These are phyloP conservation scores for Drosophila sordidula DNA, from an alignment of 2,888 invertebrate genomes.

Conservation along the genomic window DNA sequence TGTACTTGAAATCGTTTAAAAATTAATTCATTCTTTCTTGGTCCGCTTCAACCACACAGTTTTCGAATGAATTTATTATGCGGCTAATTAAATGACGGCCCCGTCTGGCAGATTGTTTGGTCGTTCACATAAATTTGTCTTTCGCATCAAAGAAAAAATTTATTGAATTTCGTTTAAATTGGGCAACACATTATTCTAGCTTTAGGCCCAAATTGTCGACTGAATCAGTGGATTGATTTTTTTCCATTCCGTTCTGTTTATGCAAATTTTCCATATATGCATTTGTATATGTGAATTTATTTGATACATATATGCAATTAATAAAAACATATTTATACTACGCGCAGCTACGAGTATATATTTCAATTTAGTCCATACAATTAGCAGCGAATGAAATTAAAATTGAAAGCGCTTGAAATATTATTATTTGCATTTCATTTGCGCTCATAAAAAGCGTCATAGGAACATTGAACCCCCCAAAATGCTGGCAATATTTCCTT, in stretches of 20 bases:
- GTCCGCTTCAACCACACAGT: slow-evolving; percentile 13
- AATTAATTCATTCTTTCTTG: slow-evolving; percentile 19
- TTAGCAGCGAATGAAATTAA: slow-evolving; percentile 59
- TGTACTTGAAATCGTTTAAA: slow-evolving; percentile 70
- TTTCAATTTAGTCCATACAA: slow-evolving; percentile 46
- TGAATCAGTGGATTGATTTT: not conserved
- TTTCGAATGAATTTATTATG: slow-evolving; percentile 53
- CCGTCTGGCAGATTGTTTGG: slow-evolving; percentile 19
- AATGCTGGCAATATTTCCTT: slow-evolving; percentile 20
- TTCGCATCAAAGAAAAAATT: slow-evolving; percentile 52
- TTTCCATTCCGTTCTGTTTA: slow-evolving; percentile 18
- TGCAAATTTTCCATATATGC: slow-evolving; percentile 7
- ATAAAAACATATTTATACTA: slow-evolving; percentile 53
- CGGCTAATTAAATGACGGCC: slow-evolving; percentile 42
- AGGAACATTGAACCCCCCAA: slow-evolving; percentile 55
- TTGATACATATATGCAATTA: slow-evolving; percentile 44
- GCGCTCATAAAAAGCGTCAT: slow-evolving; percentile 52
- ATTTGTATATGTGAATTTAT: slow-evolving; percentile 1
- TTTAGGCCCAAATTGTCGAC: slow-evolving; percentile 31
- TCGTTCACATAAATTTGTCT: slow-evolving; percentile 51
- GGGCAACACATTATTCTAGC: slow-evolving; percentile 52
- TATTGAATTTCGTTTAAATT: slow-evolving; percentile 63
- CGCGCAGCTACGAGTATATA: slow-evolving; percentile 13
- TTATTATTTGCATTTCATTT: slow-evolving; percentile 58
- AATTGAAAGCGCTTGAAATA: slow-evolving; percentile 46